A percentile compares a stretch with the other conserved stretches of the same genome.
phyloP scores from a whole-genome alignment of 2,113 vertebrate species.

The Sterna hirundo region DNA sequence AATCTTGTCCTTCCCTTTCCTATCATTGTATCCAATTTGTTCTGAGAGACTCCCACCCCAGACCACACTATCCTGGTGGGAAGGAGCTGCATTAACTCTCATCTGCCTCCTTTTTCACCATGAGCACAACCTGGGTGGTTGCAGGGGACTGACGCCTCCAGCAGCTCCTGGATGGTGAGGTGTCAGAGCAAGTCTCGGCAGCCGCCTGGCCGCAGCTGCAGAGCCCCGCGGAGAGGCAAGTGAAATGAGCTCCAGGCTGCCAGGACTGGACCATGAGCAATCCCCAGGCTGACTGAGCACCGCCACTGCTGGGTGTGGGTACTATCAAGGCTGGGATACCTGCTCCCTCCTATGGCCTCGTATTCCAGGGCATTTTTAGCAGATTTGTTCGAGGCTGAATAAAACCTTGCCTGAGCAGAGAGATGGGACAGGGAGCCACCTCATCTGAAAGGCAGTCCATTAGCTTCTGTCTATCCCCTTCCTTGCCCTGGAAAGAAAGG shows the following conservation, averaged over 20 bases:
- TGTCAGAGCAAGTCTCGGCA: neutral
- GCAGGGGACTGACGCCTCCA: neutral
- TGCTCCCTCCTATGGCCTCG: neutral
- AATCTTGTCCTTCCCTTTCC: neutral
- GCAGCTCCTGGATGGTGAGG: neutral
- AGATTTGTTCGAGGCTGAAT: neutral
- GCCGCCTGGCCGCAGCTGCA: neutral
- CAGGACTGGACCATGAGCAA: neutral
- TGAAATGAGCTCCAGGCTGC: neutral
- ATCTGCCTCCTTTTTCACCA: neutral
- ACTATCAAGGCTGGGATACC: neutral
- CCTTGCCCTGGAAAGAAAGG: neutral
- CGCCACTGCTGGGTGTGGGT: rapidly evolving
- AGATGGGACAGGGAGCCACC: neutral
- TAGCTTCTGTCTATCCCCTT: neutral
- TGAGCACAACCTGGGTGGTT: neutral
- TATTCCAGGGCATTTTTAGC: neutral
- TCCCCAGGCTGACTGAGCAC: neutral
- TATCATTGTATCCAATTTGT: neutral
- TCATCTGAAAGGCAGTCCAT: neutral
- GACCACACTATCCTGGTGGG: neutral
- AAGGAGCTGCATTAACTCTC: neutral
- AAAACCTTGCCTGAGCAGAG: neutral
- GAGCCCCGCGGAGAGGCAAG: neutral
- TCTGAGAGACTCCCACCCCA: neutral